These are phyloP conservation scores for Antheraea yamamai DNA, from an alignment of 2,888 invertebrate genomes.

Conservation along the genomic window DNA sequence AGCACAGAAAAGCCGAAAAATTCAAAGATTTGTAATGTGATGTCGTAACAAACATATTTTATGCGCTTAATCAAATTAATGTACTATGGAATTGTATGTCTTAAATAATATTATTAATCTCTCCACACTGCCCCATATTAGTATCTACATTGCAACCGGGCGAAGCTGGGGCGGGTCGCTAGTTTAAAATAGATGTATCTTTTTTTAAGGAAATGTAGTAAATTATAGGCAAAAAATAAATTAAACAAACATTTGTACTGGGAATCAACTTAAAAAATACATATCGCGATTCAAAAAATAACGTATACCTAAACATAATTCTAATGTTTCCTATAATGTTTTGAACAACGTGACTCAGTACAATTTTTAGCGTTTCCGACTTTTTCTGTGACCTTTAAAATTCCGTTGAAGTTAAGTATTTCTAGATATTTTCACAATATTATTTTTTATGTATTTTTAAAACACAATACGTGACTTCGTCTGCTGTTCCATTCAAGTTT, in stretches of 20 bases:
- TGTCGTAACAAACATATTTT: too few relatives aligned
- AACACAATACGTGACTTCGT: neutral
- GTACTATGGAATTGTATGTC: too few relatives aligned
- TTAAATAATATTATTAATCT: too few relatives aligned
- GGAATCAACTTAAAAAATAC: too few relatives aligned
- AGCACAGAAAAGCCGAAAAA: too few relatives aligned
- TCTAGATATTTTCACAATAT: neutral
- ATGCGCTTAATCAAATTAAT: too few relatives aligned
- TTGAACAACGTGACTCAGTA: neutral
- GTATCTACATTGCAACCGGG: too few relatives aligned
- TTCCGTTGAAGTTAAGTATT: neutral
- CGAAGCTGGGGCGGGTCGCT: too few relatives aligned
- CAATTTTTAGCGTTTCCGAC: neutral
- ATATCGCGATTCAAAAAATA: neutral
- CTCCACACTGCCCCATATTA: too few relatives aligned
- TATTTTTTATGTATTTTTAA: conserved; percentile 12
- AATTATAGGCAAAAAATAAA: neutral
- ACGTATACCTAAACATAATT: neutral
- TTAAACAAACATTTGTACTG: neutral
- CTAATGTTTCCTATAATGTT: neutral
- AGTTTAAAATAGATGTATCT: too few relatives aligned
- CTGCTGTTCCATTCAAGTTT: conserved; percentile 24
- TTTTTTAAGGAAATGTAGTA: too few relatives aligned
- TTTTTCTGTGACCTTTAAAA: neutral
- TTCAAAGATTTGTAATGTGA: too few relatives aligned